Conservation (phyloP, 2,797 vertebrate species). For the Pangasius sanitwongsei region DNA sequence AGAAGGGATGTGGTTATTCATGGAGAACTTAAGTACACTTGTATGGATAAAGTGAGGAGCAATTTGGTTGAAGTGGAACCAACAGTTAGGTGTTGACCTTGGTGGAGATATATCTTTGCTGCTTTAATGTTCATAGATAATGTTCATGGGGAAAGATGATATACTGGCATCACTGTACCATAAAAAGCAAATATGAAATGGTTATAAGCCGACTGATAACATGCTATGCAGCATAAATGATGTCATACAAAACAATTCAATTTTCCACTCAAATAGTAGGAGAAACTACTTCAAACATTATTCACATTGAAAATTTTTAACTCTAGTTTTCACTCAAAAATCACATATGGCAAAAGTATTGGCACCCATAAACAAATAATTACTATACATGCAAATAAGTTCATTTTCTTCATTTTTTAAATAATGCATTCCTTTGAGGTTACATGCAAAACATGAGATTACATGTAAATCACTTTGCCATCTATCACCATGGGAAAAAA, state of each 20-base stretch:
- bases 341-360: not conserved
- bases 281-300: not conserved
- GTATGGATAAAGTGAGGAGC: not conserved
- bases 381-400: not conserved
- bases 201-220: not conserved
- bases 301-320: not conserved
- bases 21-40: not conserved
- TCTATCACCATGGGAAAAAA: not conserved
- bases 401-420: not conserved
- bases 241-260: not conserved
- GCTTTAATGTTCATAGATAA: not conserved
- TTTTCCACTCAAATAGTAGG: not conserved
- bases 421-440: not conserved
- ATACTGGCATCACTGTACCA: not conserved
- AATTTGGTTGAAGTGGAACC: not conserved
- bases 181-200: not conserved
- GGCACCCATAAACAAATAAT: not conserved
- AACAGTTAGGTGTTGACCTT: not conserved
- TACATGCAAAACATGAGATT: not conserved
- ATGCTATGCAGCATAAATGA: not conserved
- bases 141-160: not conserved
- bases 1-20: conserved; percentile 7
- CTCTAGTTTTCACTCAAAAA: not conserved
- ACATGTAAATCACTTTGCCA: not conserved
- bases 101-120: not conserved